Evolutionary conservation across 2,888 invertebrate genomes (phyloP), one percentile per base, ranked within the genome.

Genomic region (Drosophila mettleri): DNA sequence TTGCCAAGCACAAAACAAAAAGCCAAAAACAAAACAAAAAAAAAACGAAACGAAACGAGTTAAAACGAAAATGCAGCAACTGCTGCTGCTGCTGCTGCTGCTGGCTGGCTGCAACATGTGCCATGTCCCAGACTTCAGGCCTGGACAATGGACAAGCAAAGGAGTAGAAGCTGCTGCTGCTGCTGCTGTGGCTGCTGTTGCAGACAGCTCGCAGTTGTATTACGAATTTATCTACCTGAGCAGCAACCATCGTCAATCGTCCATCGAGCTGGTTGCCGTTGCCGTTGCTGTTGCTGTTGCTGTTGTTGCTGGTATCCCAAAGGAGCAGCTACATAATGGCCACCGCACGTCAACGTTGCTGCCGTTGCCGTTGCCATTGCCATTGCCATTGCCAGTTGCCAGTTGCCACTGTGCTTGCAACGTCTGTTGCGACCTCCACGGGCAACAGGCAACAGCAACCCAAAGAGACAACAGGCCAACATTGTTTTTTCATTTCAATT

Each of bases 171-270:
- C 48, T 49, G 69, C 33, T 36, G 66, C 38, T 48, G 73, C 49
- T 53, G 72, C 55, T 48, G 66, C 45, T 46, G 68, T 31, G 29
- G 33, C 39, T 78, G 65, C 41, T 38, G 60, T 53, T 48, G 70
- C 79, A 76, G 80, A 76, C 82, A 77, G 68, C 69, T 64, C 77
- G 80, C 75, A 87, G 89, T 84, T 85, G 87, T 80, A 81, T 87
- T 85, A 85, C 82, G 82, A 85, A 85, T 85, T 85, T 85, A 85
- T 85, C 85, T 85, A 89, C 89, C 85, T 85, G 88, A 87, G 88
- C 89, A 89, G 80, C 85, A 69, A 85, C 89, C 85, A 85, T 89
- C 85, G 85, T 85, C 87, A 85, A 84, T 84, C 85, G 89, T 84
- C 78, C 87, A 86, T 81, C 85, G 82, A 58, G 67, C 63, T 68